Evolutionary conservation across 2,888 invertebrate species (phyloP).

Genomic region (Blera fallax): DNA sequence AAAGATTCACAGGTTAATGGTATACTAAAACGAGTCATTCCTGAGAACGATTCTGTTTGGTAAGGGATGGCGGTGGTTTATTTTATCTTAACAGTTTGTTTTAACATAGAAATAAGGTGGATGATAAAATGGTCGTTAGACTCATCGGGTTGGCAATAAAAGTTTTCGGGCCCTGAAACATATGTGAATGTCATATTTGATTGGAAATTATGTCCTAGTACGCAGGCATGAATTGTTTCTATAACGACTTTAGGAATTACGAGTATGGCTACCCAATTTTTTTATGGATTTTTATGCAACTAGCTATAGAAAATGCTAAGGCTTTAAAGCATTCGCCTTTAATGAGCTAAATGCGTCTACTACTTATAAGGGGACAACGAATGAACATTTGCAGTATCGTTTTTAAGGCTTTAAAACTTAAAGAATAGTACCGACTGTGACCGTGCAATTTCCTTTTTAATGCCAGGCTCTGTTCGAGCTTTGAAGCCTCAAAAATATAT

Average conservation of each 20-base stretch:
- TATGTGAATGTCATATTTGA: background rate
- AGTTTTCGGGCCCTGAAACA: background rate
- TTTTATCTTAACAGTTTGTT: conserved; percentile 5
- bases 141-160: background rate
- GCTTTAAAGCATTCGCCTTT: no score
- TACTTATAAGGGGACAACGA: no score
- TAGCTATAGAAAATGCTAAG: no score
- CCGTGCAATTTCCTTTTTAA: no score
- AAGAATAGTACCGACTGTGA: no score
- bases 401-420: no score
- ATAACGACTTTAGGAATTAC: background rate
- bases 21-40: conserved; percentile 33
- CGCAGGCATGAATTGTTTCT: background rate
- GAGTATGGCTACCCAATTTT: no score
- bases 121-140: background rate
- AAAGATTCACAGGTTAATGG: conserved; percentile 58
- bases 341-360: no score
- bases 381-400: no score
- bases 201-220: background rate
- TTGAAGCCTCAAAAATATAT: no score
- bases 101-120: background rate
- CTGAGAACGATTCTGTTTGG: background rate
- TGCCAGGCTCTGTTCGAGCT: no score
- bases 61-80: background rate
- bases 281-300: background rate